These are phyloP conservation scores for Drosophila affinis DNA, from an alignment of 2,888 invertebrate genomes.

Conservation along the genomic window DNA sequence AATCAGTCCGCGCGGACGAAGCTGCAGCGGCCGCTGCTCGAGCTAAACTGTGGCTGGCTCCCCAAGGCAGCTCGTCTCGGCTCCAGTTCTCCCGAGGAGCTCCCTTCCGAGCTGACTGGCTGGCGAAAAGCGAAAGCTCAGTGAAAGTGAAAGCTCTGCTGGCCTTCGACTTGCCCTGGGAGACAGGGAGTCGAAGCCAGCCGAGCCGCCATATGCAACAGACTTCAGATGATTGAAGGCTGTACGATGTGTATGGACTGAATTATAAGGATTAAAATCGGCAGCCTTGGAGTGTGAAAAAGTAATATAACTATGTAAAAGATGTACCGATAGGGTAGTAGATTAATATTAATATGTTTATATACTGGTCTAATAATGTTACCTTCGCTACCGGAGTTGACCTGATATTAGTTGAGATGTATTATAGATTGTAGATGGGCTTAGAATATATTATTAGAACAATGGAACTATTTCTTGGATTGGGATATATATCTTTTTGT, in stretches of 20 bases:
- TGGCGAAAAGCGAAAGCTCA: slow-evolving; percentile 1
- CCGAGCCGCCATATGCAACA: neutral
- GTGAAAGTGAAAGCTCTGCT: slow-evolving; percentile 11
- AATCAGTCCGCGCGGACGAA: slow-evolving; percentile 58
- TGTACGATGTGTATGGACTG: too few relatives aligned
- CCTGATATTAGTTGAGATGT: too few relatives aligned
- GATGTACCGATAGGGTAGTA: neutral
- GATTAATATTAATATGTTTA: too few relatives aligned
- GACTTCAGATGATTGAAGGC: neutral
- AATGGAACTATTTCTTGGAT: slow-evolving; percentile 6
- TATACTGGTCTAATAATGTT: neutral
- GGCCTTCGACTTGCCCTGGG: neutral
- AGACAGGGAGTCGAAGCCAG: neutral
- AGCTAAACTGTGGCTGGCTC: slow-evolving; percentile 65
- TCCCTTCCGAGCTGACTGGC: neutral
- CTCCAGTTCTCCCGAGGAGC: too few relatives aligned
- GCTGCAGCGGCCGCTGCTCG: slow-evolving; percentile 67
- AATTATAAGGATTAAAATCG: too few relatives aligned
- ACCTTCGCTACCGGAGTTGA: too few relatives aligned
- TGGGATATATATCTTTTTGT: slow-evolving; percentile 12
- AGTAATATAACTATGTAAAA: neutral
- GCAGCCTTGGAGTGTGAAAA: too few relatives aligned
- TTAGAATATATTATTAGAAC: too few relatives aligned
- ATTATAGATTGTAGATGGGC: too few relatives aligned
- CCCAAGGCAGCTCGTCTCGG: slow-evolving; percentile 19